phyloP scores from a whole-genome alignment of 1,140 invertebrate species.

The Drosophila insularis region DNA sequence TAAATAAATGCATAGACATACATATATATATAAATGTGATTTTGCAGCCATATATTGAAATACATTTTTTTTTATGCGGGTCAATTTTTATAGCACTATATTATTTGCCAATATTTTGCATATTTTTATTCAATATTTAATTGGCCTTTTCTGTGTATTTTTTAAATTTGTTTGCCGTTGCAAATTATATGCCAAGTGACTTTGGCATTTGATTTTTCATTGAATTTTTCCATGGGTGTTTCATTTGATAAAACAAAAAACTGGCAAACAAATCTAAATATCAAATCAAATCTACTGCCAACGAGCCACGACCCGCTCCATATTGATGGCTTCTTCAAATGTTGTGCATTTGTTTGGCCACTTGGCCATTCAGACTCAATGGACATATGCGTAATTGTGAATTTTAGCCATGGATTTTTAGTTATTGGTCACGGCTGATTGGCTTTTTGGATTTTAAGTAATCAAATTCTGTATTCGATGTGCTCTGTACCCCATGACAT shows the following conservation, averaged over 20 bases:
- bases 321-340: no score
- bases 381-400: constrained; percentile 5
- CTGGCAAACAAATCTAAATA: constrained; percentile 38
- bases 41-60: constrained; percentile 12
- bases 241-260: constrained; percentile 19
- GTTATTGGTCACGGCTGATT: constrained; percentile 8
- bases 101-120: constrained; percentile 53
- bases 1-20: neutral
- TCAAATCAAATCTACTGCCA: constrained; percentile 28
- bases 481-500: neutral
- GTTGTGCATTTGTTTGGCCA: neutral
- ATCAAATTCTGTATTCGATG: constrained; percentile 4
- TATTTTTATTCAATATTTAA: constrained; percentile 15
- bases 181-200: constrained; percentile 26
- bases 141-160: neutral
- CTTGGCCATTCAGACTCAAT: constrained; percentile 1
- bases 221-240: constrained; percentile 34
- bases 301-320: neutral
- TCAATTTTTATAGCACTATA: constrained; percentile 40
- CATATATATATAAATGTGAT: neutral
- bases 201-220: constrained; percentile 55
- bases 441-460: neutral
- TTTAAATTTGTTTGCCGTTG: neutral
- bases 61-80: constrained; percentile 14
- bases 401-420: constrained; percentile 5